A percentile compares a stretch with the other conserved stretches of the same genome.
Conservation (phyloP, 2,113 vertebrate species). For the Petrocephalus zakoni region DNA sequence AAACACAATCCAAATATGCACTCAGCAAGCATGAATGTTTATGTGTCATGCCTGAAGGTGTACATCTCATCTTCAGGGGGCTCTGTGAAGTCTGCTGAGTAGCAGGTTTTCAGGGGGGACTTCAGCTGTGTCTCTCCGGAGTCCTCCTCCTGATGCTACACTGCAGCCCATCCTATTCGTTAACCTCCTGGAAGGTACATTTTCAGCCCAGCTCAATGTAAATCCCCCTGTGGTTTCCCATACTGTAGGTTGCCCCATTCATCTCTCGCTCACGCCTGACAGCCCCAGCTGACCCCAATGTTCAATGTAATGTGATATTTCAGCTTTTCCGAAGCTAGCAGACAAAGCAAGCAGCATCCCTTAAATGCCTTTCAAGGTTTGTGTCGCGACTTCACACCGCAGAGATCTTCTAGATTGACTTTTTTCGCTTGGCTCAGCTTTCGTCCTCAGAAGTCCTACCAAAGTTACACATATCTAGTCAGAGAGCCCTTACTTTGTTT, state of each 20-base stretch:
- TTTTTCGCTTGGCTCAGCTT: neutral
- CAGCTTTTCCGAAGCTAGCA: neutral
- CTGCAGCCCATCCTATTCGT: neutral
- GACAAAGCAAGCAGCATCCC: neutral
- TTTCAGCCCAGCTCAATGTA: neutral
- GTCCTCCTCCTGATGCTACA: too few species aligned
- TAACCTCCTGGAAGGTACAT: neutral
- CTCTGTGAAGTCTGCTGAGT: neutral
- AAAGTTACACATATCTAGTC: neutral
- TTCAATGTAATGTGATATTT: neutral
- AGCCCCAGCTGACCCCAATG: neutral
- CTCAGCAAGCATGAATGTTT: neutral
- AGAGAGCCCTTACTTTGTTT: neutral
- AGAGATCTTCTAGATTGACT: neutral
- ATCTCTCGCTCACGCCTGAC: neutral
- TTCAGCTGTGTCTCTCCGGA: neutral
- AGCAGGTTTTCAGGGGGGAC: neutral
- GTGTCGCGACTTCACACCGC: neutral
- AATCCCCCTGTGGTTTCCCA: neutral
- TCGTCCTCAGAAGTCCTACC: neutral
- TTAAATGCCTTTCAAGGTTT: neutral
- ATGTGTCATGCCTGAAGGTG: neutral
- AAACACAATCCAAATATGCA: neutral
- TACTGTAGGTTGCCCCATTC: neutral
- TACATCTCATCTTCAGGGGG: neutral